Base-by-base conservation (phyloP, 2,888 invertebrate genomes). In the Biston stratarius region DNA sequence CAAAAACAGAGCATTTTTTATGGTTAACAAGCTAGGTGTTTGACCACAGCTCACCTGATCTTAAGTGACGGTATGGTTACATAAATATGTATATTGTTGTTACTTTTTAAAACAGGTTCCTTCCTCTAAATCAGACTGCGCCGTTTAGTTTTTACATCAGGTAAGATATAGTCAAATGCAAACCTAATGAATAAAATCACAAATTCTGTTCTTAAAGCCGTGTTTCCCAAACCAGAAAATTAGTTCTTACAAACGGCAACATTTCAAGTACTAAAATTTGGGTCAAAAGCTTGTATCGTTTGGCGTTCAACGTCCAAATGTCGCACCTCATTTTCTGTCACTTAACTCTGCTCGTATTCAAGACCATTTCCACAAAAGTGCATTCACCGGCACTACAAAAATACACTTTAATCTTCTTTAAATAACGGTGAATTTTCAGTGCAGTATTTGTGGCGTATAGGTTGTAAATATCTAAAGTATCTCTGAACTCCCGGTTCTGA, bases 241-340 rank as follows among this genome's bases (percentile, higher is more conserved):
- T 56, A 47, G 58, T 56, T 69, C 42, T 40, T 69, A 58, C 77
- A 79, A 79, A 77, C 77, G 75, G 76, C 76, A 79, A 83, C 77
- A 78, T 77, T 77, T 73, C 72, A 76, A 80, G 80, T 80, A 75
- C 75, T 80, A 76, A 83, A 87, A 89, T 87, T 83, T 85, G 80
- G 90, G 90, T 90, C 90, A 90, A 89, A 85, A 80, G 79, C 78
- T 79, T 86, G 85, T 86, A 86, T 87, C 86, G 84, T 80, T 79
- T 78, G 78, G 76, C 79, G 78, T 77, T 80, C 70, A 81, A 36
- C 71, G 66, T 61, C 83, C 82, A 84, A 89, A 89, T 88, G 86
- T 88, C 85, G 80, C 89, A 88, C 86, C 89, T 88, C 88, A 87
- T 90, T 90, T 87, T 88, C 83, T 82, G 82, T 83, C 87, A 89